These are phyloP conservation scores for Lasioglossum baleicum DNA, from an alignment of 1,140 invertebrate species.

Conservation along the genomic window DNA sequence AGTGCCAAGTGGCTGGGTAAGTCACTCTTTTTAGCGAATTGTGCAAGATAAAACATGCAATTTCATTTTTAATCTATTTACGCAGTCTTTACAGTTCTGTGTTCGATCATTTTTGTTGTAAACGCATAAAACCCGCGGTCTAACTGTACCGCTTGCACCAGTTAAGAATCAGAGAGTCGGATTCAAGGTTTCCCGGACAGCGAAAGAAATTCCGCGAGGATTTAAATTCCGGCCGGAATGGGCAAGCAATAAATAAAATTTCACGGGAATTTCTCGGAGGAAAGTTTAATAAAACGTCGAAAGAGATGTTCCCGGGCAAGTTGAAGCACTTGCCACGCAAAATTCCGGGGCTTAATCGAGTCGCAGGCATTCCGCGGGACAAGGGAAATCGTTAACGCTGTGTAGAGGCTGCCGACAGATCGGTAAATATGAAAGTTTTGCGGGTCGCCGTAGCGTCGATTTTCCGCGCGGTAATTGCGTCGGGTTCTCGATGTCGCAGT, in stretches of 20 bases:
- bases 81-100: no score
- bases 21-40: no score
- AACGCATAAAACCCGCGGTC: no score
- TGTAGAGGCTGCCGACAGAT: background rate
- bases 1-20: no score
- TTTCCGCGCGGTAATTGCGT: conserved; percentile 7
- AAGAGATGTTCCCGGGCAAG: background rate
- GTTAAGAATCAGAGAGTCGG: no score
- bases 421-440: conserved; percentile 5
- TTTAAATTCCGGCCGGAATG: no score
- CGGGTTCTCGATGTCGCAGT: conserved; percentile 24
- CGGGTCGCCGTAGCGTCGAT: background rate
- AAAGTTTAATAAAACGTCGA: background rate
- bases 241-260: background rate
- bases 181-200: no score
- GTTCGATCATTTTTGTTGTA: no score
- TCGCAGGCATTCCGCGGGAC: background rate
- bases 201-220: no score
- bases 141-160: no score
- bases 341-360: conserved; percentile 11
- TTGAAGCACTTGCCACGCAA: background rate
- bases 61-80: no score
- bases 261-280: background rate
- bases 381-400: background rate
- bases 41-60: no score